Conservation (phyloP, 2,797 vertebrate species). For the Molossus molossus region DNA sequence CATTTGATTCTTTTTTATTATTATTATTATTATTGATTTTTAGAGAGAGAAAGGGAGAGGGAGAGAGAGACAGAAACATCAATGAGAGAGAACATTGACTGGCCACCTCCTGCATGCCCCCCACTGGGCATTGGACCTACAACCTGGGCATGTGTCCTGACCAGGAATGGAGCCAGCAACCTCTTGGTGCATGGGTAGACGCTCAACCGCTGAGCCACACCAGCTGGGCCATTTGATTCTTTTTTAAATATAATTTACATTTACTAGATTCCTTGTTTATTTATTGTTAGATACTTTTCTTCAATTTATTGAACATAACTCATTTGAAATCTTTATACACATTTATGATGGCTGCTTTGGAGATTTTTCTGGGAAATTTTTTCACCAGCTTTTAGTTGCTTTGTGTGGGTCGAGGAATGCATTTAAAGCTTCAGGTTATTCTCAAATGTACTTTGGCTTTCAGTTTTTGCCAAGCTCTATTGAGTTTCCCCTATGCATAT, state of each 20-base stretch:
- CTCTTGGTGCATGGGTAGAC: neutral
- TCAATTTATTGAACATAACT: neutral
- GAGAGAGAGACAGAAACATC: neutral
- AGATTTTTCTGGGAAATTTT: constrained; percentile 28
- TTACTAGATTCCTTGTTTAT: neutral
- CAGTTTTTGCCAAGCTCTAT: neutral
- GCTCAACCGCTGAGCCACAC: neutral
- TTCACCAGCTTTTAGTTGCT: constrained; percentile 1
- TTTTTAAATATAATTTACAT: neutral
- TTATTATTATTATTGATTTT: neutral
- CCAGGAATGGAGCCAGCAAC: neutral
- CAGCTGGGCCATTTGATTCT: neutral
- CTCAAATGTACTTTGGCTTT: neutral
- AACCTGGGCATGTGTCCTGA: neutral
- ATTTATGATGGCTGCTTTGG: constrained; percentile 28
- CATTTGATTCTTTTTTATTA: neutral
- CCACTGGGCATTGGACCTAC: neutral
- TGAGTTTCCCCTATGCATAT: neutral
- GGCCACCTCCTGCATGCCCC: neutral
- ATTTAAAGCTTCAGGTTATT: constrained; percentile 25
- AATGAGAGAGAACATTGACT: neutral
- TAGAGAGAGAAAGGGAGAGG: neutral
- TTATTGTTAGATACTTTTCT: constrained; percentile 43
- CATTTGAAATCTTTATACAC: constrained; percentile 4
- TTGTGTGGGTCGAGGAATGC: neutral